Conservation (phyloP, 2,888 invertebrate genomes). For the Melieria omissa region DNA sequence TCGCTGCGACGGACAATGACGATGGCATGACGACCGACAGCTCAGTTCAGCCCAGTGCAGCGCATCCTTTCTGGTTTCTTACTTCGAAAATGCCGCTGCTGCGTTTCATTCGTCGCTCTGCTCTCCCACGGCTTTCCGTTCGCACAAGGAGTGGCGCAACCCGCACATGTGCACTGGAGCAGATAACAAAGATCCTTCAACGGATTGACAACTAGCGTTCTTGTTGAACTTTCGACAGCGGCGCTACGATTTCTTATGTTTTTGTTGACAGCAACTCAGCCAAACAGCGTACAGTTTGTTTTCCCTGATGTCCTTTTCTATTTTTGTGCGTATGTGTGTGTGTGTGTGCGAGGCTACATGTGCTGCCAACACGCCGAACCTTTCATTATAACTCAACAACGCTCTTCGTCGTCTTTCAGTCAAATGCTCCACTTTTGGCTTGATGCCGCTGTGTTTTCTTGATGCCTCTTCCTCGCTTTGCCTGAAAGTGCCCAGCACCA, state of each 20-base stretch:
- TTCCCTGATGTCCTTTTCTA: too few species aligned
- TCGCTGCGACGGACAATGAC: conserved; percentile 31
- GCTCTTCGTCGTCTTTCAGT: background rate
- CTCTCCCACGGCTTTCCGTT: conserved; percentile 14
- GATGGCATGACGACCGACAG: conserved; percentile 42
- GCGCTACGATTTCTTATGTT: too few species aligned
- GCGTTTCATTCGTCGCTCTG: too few species aligned
- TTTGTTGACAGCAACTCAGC: too few species aligned
- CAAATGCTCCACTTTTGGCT: background rate
- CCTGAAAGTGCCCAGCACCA: background rate
- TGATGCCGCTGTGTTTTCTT: background rate
- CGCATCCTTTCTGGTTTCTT: background rate
- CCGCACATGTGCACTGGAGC: conserved; percentile 55
- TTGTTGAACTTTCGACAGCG: conserved; percentile 22
- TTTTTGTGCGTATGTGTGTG: background rate
- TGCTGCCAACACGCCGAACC: background rate
- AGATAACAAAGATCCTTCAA: conserved; percentile 63
- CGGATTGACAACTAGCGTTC: conserved; percentile 51
- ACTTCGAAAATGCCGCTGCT: background rate
- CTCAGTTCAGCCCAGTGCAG: conserved; percentile 35
- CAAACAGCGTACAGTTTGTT: too few species aligned
- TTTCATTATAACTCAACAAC: background rate
- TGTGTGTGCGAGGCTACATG: background rate
- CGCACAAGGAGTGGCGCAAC: background rate
- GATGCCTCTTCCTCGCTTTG: background rate